Evolutionary conservation across 2,888 invertebrate species (phyloP).

Genomic region (Galerucella calmariensis): DNA sequence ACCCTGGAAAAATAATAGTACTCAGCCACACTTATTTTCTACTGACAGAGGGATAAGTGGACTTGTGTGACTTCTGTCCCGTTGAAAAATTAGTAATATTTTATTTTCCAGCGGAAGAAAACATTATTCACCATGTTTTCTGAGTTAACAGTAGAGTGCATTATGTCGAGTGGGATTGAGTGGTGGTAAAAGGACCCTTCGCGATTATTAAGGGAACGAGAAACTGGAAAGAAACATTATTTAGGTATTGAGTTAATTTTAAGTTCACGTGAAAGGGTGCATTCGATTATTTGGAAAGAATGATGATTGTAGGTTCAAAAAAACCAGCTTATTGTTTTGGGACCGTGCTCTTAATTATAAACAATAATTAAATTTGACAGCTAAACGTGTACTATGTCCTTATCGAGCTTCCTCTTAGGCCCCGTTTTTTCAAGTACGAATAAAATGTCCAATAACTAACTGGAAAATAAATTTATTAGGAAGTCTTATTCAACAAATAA

Average conservation of each 20-base stretch:
- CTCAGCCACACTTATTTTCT: conserved; percentile 24
- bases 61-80: conserved; percentile 32
- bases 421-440: too few relatives aligned
- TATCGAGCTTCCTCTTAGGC: too few relatives aligned
- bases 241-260: not conserved
- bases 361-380: not conserved
- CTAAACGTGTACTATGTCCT: not conserved
- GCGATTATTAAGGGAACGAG: not conserved
- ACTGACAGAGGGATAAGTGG: conserved; percentile 25
- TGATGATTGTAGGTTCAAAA: not conserved
- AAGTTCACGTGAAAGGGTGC: not conserved
- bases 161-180: conserved; percentile 19
- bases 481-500: too few relatives aligned
- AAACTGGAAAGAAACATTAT: conserved; percentile 1
- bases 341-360: not conserved
- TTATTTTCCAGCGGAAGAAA: conserved; percentile 9
- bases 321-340: not conserved
- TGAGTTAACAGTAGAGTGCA: conserved; percentile 12
- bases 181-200: conserved; percentile 4
- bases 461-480: too few relatives aligned
- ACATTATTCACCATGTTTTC: conserved; percentile 23
- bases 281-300: not conserved
- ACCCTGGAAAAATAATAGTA: conserved; percentile 28
- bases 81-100: conserved; percentile 25
- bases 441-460: too few relatives aligned